Percentiles rank a stretch among this genome's conserved stretches.
Conservation (phyloP, 2,113 vertebrate genomes). For the Gnathonemus echidnorhynchus region DNA sequence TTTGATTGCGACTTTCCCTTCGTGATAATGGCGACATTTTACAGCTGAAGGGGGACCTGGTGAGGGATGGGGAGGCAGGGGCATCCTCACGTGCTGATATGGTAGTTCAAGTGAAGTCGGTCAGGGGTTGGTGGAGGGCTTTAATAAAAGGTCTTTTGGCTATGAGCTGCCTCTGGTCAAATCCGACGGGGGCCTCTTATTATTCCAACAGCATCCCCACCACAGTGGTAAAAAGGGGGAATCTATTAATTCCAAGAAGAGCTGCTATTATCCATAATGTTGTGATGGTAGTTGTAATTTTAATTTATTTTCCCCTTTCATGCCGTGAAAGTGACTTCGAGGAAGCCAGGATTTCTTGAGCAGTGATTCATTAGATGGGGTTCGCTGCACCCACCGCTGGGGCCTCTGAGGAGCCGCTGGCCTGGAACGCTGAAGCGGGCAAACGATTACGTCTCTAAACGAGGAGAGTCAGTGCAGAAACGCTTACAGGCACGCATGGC, state of each 20-base stretch:
- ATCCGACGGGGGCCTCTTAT: neutral
- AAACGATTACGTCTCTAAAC: neutral
- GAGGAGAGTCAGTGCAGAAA: neutral
- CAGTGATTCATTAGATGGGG: neutral
- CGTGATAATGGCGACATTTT: neutral
- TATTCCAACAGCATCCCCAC: neutral
- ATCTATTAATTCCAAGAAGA: slow-evolving; percentile 7
- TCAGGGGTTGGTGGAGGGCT: neutral
- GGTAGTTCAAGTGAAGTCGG: neutral
- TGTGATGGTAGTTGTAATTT: neutral
- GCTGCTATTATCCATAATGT: neutral
- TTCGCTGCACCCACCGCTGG: neutral
- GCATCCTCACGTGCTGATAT: neutral
- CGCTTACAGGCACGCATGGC: neutral
- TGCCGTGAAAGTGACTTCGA: neutral
- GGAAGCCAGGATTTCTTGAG: neutral
- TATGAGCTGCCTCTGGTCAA: neutral
- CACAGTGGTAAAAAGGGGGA: neutral
- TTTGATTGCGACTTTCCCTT: neutral
- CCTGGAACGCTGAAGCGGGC: neutral
- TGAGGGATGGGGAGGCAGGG: neutral
- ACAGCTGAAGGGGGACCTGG: neutral
- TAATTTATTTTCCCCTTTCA: neutral
- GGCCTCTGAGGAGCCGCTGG: neutral
- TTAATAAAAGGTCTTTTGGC: neutral